Evolutionary conservation across 2,797 vertebrate species (phyloP).

Genomic region (Poeciliopsis turneri): DNA sequence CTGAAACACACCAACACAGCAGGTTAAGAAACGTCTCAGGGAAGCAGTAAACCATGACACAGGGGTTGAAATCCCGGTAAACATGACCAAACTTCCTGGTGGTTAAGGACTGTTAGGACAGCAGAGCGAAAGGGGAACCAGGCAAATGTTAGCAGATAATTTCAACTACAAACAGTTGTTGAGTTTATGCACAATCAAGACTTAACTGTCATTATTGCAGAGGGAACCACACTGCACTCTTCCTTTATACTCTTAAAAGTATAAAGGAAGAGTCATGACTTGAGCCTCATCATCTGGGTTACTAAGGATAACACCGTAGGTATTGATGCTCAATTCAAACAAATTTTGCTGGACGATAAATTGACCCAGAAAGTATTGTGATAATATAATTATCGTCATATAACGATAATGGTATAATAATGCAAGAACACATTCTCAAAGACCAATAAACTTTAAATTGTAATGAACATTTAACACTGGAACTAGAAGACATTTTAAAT

Average conservation of each 20-base stretch:
- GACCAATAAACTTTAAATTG: no score
- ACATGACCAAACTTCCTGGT: neutral
- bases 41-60: neutral
- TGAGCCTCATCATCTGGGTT: neutral
- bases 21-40: neutral
- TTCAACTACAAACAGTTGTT: neutral
- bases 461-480: no score
- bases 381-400: no score
- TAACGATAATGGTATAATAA: no score
- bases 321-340: no score
- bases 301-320: neutral
- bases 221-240: neutral
- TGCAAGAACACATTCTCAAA: no score
- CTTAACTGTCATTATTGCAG: neutral
- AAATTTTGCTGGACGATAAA: no score
- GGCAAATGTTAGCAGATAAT: neutral
- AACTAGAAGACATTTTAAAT: no score
- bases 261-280: neutral
- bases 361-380: no score
- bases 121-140: neutral
- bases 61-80: neutral
- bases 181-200: neutral
- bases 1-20: slow-evolving; percentile 73
- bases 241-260: neutral
- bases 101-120: neutral